Evolutionary conservation across 2,888 invertebrate genomes (phyloP).

Genomic region (Pseudanteris insignis): DNA sequence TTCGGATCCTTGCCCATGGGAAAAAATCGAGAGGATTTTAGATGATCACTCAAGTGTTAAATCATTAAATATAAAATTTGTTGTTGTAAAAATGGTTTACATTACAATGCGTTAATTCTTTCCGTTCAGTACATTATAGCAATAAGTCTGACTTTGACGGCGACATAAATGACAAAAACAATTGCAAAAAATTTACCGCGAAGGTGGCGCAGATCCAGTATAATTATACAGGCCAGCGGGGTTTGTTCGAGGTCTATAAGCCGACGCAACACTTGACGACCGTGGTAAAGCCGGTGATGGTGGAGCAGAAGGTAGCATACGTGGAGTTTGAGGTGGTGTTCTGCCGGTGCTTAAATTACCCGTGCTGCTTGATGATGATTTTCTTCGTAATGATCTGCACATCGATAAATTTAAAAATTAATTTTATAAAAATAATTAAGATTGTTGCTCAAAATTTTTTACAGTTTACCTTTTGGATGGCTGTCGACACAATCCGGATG

Average conservation of each 20-base stretch:
- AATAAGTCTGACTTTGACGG: too few relatives aligned
- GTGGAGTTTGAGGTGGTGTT: constrained; percentile 65
- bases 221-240: constrained; percentile 83
- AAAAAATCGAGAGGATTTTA: too few relatives aligned
- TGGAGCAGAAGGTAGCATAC: constrained; percentile 63
- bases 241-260: constrained; percentile 75
- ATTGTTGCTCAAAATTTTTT: too few relatives aligned
- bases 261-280: constrained; percentile 65
- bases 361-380: constrained; percentile 61
- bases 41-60: too few relatives aligned
- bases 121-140: too few relatives aligned
- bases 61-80: too few relatives aligned
- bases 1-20: too few relatives aligned
- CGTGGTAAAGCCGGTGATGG: constrained; percentile 66
- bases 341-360: constrained; percentile 66
- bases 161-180: neutral
- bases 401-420: neutral
- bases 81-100: too few relatives aligned
- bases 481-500: constrained; percentile 77
- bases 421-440: constrained; percentile 1
- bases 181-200: constrained; percentile 64
- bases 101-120: too few relatives aligned
- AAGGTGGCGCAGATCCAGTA: constrained; percentile 79
- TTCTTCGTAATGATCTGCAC: constrained; percentile 60
- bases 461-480: constrained; percentile 67